Conservation (phyloP, 2,888 invertebrate species). For the Catotricha subobsoleta region DNA sequence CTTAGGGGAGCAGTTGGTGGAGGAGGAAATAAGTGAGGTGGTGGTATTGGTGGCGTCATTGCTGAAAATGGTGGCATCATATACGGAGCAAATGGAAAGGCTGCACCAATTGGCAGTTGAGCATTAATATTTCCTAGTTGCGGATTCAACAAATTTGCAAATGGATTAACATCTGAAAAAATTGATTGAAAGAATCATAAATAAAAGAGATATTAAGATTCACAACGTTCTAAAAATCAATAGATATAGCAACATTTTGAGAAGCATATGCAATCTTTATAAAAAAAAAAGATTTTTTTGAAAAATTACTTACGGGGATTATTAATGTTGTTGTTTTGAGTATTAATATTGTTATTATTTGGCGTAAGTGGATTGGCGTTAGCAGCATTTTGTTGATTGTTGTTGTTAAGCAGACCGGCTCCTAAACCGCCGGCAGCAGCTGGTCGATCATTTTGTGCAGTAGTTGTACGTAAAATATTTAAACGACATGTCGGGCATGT, state of each 20-base stretch:
- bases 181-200: not conserved
- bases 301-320: not conserved
- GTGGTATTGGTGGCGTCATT: constrained; percentile 26
- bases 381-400: constrained; percentile 10
- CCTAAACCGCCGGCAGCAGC: constrained; percentile 12
- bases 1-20: constrained; percentile 63
- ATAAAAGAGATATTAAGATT: too few species aligned
- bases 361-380: constrained; percentile 11
- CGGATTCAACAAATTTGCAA: constrained; percentile 13
- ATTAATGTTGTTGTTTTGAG: not conserved
- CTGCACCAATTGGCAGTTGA: too few species aligned
- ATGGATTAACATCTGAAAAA: constrained; percentile 11
- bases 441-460: constrained; percentile 18
- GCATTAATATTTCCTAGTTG: too few species aligned
- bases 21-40: constrained; percentile 40
- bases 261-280: not conserved
- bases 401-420: constrained; percentile 11
- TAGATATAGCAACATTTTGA: too few species aligned
- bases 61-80: constrained; percentile 10
- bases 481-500: constrained; percentile 97
- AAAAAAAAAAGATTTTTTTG: not conserved
- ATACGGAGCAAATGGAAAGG: too few species aligned
- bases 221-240: too few species aligned
- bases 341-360: constrained; percentile 15
- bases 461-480: constrained; percentile 49